Conservation (phyloP, 2,113 vertebrate species). For the Monarcha castaneiventris region DNA sequence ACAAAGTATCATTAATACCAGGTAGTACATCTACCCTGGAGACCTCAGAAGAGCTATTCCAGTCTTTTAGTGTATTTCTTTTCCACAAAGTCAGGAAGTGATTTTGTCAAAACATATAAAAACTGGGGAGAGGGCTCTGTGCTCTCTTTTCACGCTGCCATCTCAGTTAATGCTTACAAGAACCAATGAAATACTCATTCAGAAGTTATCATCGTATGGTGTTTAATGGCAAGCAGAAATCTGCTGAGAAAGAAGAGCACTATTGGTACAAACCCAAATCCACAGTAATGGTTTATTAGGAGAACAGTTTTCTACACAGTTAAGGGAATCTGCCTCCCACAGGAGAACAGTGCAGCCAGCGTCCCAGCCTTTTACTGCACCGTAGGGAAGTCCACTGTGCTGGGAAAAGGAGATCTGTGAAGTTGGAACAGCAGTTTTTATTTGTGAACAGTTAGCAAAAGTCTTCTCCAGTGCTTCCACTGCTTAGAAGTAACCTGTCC, state of each 20-base stretch:
- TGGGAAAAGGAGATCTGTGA: background rate
- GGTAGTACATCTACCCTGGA: background rate
- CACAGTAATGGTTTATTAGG: background rate
- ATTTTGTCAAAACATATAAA: background rate
- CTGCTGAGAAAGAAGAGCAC: background rate
- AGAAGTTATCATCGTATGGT: background rate
- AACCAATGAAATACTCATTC: background rate
- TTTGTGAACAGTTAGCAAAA: background rate
- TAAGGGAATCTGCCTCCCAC: background rate
- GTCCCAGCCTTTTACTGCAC: fast-evolving
- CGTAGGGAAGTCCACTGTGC: background rate
- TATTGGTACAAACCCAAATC: background rate
- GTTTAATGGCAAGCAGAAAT: background rate
- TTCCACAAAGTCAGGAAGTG: background rate
- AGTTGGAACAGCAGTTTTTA: background rate
- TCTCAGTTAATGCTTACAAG: background rate
- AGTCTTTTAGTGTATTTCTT: background rate
- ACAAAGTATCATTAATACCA: background rate
- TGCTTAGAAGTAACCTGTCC: background rate
- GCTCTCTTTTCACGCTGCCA: background rate
- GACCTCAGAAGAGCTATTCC: background rate
- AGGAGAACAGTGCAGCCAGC: background rate
- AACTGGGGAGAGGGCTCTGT: background rate
- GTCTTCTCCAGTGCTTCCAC: background rate
- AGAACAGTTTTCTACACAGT: background rate